A percentile compares a stretch with the other conserved stretches of the same genome.
phyloP scores from a whole-genome alignment of 2,888 invertebrate species.

The Epistrophella euchroma region DNA sequence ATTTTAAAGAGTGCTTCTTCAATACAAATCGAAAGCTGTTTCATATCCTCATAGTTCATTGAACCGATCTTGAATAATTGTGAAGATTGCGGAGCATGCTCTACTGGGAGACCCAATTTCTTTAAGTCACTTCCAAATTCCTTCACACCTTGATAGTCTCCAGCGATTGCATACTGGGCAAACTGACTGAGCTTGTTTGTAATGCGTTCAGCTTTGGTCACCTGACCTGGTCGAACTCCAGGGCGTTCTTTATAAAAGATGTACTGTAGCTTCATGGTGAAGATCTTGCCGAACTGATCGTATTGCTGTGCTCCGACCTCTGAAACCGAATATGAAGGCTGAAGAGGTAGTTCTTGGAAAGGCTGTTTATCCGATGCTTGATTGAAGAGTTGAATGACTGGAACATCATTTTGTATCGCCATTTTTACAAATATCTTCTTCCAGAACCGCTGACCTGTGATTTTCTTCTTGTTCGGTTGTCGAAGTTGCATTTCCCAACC shows the following conservation, averaged over 20 bases:
- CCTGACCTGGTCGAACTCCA: slow-evolving; percentile 97
- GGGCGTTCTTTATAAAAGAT: slow-evolving; percentile 99
- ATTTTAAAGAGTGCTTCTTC: slow-evolving; percentile 97
- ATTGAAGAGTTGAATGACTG: slow-evolving; percentile 93
- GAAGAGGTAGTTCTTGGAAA: slow-evolving; percentile 96
- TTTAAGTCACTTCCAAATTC: slow-evolving; percentile 96
- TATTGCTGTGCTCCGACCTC: slow-evolving; percentile 98
- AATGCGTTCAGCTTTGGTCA: slow-evolving; percentile 95
- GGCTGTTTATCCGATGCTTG: slow-evolving; percentile 94
- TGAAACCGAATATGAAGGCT: slow-evolving; percentile 97
- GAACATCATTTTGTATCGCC: slow-evolving; percentile 91
- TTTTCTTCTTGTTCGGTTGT: slow-evolving; percentile 98
- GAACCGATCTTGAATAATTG: slow-evolving; percentile 98
- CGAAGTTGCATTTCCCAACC: slow-evolving; percentile 99
- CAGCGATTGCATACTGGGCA: slow-evolving; percentile 96
- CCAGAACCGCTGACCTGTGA: slow-evolving; percentile 98
- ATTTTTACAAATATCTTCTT: slow-evolving; percentile 96
- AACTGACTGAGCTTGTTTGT: slow-evolving; percentile 96
- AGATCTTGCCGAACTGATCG: slow-evolving; percentile 99
- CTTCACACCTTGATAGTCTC: slow-evolving; percentile 96
- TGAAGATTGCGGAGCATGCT: slow-evolving; percentile 98
- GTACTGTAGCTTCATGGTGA: slow-evolving; percentile 97
- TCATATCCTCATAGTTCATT: slow-evolving; percentile 93
- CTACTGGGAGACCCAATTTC: slow-evolving; percentile 97
- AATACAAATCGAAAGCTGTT: slow-evolving; percentile 94